Conservation (phyloP, 2,113 vertebrate species). For the Hippolais icterina region DNA sequence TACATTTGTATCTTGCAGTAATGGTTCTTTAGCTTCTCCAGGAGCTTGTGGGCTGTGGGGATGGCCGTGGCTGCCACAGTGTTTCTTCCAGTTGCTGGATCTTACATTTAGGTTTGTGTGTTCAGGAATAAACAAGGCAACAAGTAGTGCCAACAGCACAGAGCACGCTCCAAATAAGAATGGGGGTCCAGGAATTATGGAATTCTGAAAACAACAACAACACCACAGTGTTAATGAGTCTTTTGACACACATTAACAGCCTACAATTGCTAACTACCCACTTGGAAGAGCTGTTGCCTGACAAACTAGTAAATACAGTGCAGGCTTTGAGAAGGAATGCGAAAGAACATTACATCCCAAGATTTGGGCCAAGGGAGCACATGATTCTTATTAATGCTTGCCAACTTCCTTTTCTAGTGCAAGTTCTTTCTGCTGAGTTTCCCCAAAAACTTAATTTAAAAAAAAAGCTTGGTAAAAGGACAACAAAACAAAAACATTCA, state of each 20-base stretch:
- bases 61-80: conserved; percentile 80
- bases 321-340: neutral
- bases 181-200: conserved; percentile 86
- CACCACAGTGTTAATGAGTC: neutral
- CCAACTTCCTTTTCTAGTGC: no score
- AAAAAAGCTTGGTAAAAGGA: neutral
- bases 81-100: conserved; percentile 85
- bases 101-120: conserved; percentile 80
- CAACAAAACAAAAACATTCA: neutral
- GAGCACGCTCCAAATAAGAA: conserved; percentile 87
- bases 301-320: no score
- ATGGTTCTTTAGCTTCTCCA: conserved; percentile 86
- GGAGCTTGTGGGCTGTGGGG: conserved; percentile 83
- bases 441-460: neutral
- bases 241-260: rapidly evolving
- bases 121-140: conserved; percentile 90
- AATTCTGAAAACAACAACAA: conserved; percentile 68
- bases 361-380: neutral
- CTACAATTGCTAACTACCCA: rapidly evolving
- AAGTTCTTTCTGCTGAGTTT: neutral
- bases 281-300: neutral
- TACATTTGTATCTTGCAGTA: conserved; percentile 88
- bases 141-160: conserved; percentile 84
- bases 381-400: no score
- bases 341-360: neutral